A percentile compares a stretch with the other conserved stretches of the same genome.
Conservation (phyloP, 2,888 invertebrate genomes). For the Melanotus villosus region DNA sequence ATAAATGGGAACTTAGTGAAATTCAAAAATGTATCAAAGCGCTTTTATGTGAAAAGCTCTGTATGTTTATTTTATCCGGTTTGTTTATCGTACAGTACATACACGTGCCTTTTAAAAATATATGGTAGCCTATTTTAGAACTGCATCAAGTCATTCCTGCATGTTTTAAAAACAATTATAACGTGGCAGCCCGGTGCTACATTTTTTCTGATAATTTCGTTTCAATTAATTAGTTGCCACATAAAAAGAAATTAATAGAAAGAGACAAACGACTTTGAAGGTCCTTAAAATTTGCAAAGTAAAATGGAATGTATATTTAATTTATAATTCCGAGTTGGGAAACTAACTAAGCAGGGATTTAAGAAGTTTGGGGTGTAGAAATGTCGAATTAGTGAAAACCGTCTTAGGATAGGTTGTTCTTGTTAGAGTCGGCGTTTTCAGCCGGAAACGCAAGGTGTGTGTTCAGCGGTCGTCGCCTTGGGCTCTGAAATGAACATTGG, state of each 20-base stretch:
- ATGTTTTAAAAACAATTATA: constrained; percentile 24
- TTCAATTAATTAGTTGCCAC: neutral
- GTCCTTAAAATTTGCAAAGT: constrained; percentile 6
- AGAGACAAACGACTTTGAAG: neutral
- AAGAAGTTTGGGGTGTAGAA: constrained; percentile 5
- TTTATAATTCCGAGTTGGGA: neutral
- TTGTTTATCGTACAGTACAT: constrained; percentile 32
- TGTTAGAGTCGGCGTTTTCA: neutral
- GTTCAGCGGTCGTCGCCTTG: constrained; percentile 24
- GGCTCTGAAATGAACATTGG: constrained; percentile 21
- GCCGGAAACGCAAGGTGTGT: constrained; percentile 12
- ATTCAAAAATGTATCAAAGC: constrained; percentile 24
- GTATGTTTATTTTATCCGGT: constrained; percentile 28
- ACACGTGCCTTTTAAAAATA: constrained; percentile 42
- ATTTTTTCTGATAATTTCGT: neutral
- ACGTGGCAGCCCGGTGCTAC: neutral
- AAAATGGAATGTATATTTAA: constrained; percentile 8
- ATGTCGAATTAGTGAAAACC: constrained; percentile 14
- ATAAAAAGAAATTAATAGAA: neutral
- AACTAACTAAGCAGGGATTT: constrained; percentile 17
- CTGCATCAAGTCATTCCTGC: constrained; percentile 25
- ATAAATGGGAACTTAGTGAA: neutral
- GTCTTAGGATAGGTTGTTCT: constrained; percentile 8
- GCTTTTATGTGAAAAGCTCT: constrained; percentile 23
- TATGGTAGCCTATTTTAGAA: constrained; percentile 33